A percentile compares a stretch with the other conserved stretches of the same genome.
phyloP scores from a whole-genome alignment of 2,113 vertebrate genomes.

The Psittacula cyanocephala region DNA sequence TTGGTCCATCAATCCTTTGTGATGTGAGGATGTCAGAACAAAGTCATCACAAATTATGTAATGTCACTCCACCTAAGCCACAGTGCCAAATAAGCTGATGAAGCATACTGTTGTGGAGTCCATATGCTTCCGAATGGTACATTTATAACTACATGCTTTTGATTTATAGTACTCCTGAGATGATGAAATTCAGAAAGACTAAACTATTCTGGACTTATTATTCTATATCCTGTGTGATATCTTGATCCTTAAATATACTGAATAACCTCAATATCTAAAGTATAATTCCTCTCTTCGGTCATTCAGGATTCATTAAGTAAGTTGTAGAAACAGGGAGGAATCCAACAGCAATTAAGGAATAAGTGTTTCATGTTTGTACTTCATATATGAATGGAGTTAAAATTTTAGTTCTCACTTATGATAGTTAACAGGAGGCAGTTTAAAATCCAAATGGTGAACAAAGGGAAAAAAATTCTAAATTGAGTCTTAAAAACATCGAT shows the following conservation, averaged over 20 bases:
- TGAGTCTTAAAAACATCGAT: background rate
- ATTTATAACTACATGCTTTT: constrained; percentile 15
- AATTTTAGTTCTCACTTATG: background rate
- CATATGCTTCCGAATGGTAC: background rate
- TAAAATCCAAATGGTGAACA: background rate
- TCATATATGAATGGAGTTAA: background rate
- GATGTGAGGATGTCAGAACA: constrained; percentile 54
- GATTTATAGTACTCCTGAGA: constrained; percentile 50
- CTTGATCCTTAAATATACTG: background rate
- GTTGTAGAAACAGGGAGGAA: background rate
- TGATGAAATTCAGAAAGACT: background rate
- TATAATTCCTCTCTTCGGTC: background rate
- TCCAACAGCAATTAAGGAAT: background rate
- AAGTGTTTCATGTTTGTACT: background rate
- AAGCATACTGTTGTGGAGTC: constrained; percentile 11
- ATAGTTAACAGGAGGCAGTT: background rate
- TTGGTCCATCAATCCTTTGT: constrained; percentile 37
- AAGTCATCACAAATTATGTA: constrained; percentile 49
- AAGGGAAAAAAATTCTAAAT: background rate
- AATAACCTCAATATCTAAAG: background rate
- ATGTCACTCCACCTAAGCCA: constrained; percentile 44
- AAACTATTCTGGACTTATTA: background rate
- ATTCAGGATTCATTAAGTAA: background rate
- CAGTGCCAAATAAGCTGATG: constrained; percentile 40
- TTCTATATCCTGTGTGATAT: background rate